Percentiles rank a stretch among this genome's conserved stretches.
These are phyloP conservation scores for Tubulanus polymorphus DNA, from an alignment of 2,888 invertebrate genomes.

Conservation along the genomic window DNA sequence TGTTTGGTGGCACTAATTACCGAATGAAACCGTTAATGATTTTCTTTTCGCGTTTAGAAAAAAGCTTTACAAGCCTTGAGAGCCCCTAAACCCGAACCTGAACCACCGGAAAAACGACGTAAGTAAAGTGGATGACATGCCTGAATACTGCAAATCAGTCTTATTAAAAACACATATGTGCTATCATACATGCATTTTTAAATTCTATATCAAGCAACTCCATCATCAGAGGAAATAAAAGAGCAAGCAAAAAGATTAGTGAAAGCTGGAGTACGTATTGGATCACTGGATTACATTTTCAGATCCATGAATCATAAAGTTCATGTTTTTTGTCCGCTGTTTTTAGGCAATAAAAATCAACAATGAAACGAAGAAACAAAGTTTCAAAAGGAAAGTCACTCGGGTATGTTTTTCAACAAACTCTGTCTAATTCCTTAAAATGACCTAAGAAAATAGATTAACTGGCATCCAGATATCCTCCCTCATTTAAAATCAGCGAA, in stretches of 20 bases:
- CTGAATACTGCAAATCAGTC: not conserved
- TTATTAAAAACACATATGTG: not conserved
- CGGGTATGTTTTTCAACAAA: too few relatives aligned
- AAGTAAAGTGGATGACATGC: not conserved
- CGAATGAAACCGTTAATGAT: too few relatives aligned
- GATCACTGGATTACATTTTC: too few relatives aligned
- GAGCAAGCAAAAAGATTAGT: slow-evolving; percentile 93
- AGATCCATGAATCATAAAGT: too few relatives aligned
- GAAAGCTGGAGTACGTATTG: slow-evolving; percentile 78
- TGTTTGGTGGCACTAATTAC: too few relatives aligned
- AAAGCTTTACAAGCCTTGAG: slow-evolving; percentile 74
- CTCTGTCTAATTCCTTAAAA: too few relatives aligned
- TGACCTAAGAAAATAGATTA: too few relatives aligned
- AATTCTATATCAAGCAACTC: slow-evolving; percentile 26
- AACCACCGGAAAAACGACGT: slow-evolving; percentile 58
- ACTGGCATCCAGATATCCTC: too few relatives aligned
- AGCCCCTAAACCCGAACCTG: slow-evolving; percentile 85
- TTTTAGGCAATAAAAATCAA: slow-evolving; percentile 49
- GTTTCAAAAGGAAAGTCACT: slow-evolving; percentile 89
- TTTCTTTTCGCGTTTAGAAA: slow-evolving; percentile 61
- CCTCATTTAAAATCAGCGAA: too few relatives aligned
- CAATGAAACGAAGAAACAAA: too few relatives aligned
- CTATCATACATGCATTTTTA: too few relatives aligned
- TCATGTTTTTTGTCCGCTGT: slow-evolving; percentile 5
- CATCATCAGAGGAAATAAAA: slow-evolving; percentile 70